Evolutionary conservation across 2,113 vertebrate genomes (phyloP).

Genomic region (Menura novaehollandiae): DNA sequence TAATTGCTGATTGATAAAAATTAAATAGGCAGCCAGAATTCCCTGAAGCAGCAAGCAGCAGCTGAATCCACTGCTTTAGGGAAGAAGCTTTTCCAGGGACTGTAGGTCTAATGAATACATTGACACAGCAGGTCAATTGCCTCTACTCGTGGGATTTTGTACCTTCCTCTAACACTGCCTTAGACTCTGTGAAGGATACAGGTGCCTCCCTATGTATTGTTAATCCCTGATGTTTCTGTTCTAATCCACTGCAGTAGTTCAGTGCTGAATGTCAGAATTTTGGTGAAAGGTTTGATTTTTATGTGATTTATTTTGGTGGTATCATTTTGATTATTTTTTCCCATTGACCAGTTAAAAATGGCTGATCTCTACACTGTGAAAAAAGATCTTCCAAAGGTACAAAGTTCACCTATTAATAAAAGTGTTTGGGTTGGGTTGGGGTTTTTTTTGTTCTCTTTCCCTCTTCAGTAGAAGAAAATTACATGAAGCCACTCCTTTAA

Average conservation of each 20-base stretch:
- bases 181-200: background rate
- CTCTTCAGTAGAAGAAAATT: background rate
- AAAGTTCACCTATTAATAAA: background rate
- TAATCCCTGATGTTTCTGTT: background rate
- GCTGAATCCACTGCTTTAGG: background rate
- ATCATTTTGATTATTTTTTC: background rate
- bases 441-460: background rate
- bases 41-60: background rate
- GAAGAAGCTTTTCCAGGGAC: background rate
- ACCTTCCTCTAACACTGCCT: background rate
- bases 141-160: background rate
- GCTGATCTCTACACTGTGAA: background rate
- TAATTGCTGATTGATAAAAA: constrained; percentile 30
- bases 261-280: background rate
- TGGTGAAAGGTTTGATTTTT: background rate
- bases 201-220: background rate
- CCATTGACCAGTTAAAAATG: background rate
- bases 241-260: background rate
- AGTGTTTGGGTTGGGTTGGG: background rate
- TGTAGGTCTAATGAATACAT: background rate
- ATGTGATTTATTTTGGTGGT: background rate
- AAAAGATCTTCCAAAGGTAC: background rate
- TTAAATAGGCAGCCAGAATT: background rate
- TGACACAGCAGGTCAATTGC: background rate
- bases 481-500: background rate